Conservation (phyloP, 23 tunicate species). For the Oikopleura vanhoeffeni region DNA sequence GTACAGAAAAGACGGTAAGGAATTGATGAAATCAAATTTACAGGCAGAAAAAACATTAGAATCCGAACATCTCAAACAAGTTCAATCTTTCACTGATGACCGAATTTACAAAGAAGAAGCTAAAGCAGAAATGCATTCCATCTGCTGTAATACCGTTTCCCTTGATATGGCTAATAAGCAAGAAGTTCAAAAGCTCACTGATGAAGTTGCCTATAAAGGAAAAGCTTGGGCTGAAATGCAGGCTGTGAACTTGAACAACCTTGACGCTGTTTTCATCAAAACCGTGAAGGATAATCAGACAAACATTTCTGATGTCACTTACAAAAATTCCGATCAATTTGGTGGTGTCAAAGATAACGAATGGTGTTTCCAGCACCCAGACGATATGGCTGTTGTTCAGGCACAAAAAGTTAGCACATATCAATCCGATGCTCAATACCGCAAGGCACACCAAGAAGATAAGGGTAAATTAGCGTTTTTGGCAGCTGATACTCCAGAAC, state of each 20-base stretch:
- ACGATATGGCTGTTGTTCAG: background rate
- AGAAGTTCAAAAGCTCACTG: background rate
- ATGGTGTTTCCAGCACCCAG: conserved; percentile 12
- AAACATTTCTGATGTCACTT: background rate
- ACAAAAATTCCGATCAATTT: conserved; percentile 11
- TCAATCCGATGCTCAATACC: background rate
- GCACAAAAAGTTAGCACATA: background rate
- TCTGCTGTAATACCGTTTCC: background rate
- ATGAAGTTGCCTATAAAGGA: background rate
- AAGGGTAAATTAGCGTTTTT: conserved; percentile 5
- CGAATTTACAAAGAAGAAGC: background rate
- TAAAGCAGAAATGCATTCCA: background rate
- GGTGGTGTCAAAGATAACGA: conserved; percentile 14
- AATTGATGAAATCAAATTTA: background rate
- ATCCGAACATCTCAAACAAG: background rate
- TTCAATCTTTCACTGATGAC: background rate
- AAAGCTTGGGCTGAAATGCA: background rate
- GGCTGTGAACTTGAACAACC: background rate
- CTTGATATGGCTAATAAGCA: background rate
- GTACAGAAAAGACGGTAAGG: background rate
- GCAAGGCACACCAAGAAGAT: background rate
- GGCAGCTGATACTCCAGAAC: conserved; percentile 38
- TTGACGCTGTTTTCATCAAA: background rate
- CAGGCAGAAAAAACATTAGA: background rate
- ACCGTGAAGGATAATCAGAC: background rate